phyloP scores from a whole-genome alignment of 2,113 vertebrate genomes.

The Heptranchias perlo region DNA sequence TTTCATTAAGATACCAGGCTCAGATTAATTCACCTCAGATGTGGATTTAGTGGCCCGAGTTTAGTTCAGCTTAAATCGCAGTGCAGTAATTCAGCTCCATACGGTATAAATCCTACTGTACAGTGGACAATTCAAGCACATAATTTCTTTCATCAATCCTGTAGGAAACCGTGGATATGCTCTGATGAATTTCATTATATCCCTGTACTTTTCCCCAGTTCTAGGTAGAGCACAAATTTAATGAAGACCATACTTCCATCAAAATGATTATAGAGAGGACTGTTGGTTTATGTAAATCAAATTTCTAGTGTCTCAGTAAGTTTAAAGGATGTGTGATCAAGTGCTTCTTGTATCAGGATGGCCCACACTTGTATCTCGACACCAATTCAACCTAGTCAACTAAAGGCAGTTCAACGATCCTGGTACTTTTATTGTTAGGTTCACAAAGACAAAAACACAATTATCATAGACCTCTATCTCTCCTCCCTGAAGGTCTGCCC shows the following conservation, averaged over 20 bases:
- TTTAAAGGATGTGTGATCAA: not conserved
- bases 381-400: not conserved
- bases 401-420: not conserved
- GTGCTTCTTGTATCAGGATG: not conserved
- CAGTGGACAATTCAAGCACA: slow-evolving; percentile 12
- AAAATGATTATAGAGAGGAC: not conserved
- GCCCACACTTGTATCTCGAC: not conserved
- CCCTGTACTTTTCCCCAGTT: not conserved
- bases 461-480: no score
- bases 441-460: no score
- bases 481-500: not conserved
- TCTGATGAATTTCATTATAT: not conserved
- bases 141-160: slow-evolving; percentile 29
- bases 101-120: not conserved
- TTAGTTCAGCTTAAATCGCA: not conserved
- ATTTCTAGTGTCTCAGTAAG: not conserved
- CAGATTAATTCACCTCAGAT: not conserved
- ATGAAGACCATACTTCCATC: not conserved
- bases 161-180: not conserved
- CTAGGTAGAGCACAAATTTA: not conserved
- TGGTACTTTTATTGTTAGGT: not conserved
- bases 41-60: not conserved
- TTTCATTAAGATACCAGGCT: not conserved
- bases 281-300: not conserved
- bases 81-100: not conserved